Evolutionary conservation across 1,140 invertebrate species (phyloP), one percentile per base, ranked within the genome.

Genomic region (Eulimnadia texana): DNA sequence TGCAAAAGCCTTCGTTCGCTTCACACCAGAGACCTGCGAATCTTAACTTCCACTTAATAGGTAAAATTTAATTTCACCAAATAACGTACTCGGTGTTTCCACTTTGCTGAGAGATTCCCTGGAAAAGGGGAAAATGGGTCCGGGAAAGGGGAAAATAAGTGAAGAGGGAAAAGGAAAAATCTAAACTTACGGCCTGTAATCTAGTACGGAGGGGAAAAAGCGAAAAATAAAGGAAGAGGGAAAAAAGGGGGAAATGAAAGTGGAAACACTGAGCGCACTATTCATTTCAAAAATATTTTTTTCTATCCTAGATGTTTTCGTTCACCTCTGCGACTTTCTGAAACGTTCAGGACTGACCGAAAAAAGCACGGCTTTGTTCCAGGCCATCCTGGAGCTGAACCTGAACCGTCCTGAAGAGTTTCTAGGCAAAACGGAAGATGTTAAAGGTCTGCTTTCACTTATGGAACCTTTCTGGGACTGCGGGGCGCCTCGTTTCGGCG

Each of bases 401-500:
- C 64, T 75, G 11, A 73, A 70, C 59, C 68, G 67, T 47, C 73
- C 73, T 9, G 9, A 58, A 19, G 51, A 22, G 0, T 11, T 50
- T 22, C 47, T 71, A 13, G 50, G 33, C 13, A 3, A 50, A 10
- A 27, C 58, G 20, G 49, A 54, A 24, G 20, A 63, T 9, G n/a
- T 65, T 3, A 33, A 60, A 2, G 70, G 73, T 10, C 66, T 65
- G 29, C 55, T 69, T 24, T 64, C 60, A 3, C 64, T 68, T 10
- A 71, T 76, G 67, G 72, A 76, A 66, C 68, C 69, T 27, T 77
- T 76, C 64, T 76, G 75, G 76, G 74, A 76, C 54, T 72, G 70
- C 65, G 67, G 68, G 19, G 67, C 68, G 24, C 58, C 73, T 9
- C 66, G 73, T 58, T 68, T 76, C 66, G 76, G 75, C 24, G 73